Percentiles rank a stretch among this genome's conserved stretches.
These are phyloP conservation scores for Lasioglossum leucozonium DNA, from an alignment of 2,888 invertebrate genomes.

Conservation along the genomic window DNA sequence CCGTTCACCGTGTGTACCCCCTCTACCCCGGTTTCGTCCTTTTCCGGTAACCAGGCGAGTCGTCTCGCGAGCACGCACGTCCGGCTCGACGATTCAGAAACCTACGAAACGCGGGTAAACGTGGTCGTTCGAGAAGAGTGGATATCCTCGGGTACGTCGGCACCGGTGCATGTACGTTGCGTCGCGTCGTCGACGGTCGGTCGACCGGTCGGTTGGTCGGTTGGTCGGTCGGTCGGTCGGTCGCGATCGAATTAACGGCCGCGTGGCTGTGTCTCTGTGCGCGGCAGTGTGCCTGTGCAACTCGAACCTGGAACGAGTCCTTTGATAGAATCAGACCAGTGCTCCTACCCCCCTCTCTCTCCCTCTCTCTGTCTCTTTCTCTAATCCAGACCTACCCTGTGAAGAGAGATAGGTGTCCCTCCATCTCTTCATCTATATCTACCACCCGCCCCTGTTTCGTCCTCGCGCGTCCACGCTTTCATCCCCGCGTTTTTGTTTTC, in stretches of 20 bases:
- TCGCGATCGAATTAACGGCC: conserved; percentile 33
- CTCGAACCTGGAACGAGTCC: not conserved
- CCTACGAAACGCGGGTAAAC: conserved; percentile 67
- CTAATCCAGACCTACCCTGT: not conserved
- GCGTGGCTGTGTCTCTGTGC: conserved; percentile 18
- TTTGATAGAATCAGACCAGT: not conserved
- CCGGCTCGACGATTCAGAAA: conserved; percentile 66
- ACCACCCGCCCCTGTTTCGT: not conserved
- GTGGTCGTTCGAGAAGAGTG: conserved; percentile 53
- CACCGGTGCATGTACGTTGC: conserved; percentile 13
- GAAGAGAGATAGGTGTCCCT: not conserved
- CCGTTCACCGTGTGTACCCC: conserved; percentile 1
- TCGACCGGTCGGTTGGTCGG: not conserved
- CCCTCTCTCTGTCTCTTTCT: too few relatives aligned
- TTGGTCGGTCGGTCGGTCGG: not conserved
- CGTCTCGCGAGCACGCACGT: conserved; percentile 63
- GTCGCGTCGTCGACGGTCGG: not conserved
- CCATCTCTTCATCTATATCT: not conserved
- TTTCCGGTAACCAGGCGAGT: conserved; percentile 52
- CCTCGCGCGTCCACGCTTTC: not conserved
- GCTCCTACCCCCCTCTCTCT: not conserved
- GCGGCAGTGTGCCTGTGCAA: conserved; percentile 38
- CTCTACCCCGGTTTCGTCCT: conserved; percentile 46
- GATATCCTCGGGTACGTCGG: conserved; percentile 19
- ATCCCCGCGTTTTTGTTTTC: conserved; percentile 1